Conservation (phyloP, 2,797 vertebrate genomes). For the Microctenopoma lineatum region DNA sequence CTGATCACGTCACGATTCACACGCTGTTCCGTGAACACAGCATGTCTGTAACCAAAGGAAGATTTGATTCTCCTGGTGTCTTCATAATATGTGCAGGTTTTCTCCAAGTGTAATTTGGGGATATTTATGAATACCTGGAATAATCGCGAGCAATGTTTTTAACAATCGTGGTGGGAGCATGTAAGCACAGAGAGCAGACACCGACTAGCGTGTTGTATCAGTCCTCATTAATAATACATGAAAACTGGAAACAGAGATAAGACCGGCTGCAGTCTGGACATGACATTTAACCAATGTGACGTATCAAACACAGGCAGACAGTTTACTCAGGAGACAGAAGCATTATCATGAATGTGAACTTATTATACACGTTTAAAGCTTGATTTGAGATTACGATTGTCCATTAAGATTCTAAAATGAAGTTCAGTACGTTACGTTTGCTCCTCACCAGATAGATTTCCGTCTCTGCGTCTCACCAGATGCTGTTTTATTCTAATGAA, state of each 20-base stretch:
- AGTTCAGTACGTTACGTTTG: not conserved
- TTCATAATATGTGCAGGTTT: not conserved
- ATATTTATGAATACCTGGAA: not conserved
- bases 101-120: not conserved
- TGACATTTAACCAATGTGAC: slow-evolving; percentile 77
- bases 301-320: slow-evolving; percentile 57
- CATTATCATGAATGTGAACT: slow-evolving; percentile 15
- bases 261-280: slow-evolving; percentile 73
- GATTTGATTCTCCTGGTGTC: slow-evolving; percentile 14
- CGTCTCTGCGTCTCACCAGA: not conserved
- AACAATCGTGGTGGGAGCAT: slow-evolving; percentile 20
- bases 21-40: slow-evolving; percentile 3
- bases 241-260: slow-evolving; percentile 80
- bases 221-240: slow-evolving; percentile 82
- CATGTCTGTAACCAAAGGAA: slow-evolving; percentile 13
- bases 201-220: slow-evolving; percentile 59
- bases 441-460: not conserved
- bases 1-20: not conserved
- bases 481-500: not conserved
- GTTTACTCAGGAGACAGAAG: slow-evolving; percentile 34
- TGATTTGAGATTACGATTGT: slow-evolving; percentile 4
- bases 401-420: not conserved
- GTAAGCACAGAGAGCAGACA: slow-evolving; percentile 49
- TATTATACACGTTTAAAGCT: slow-evolving; percentile 17
- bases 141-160: not conserved